Base-by-base conservation (phyloP, 64 coral and sea anemone species). In the Hydrozoanthus tunicans region DNA sequence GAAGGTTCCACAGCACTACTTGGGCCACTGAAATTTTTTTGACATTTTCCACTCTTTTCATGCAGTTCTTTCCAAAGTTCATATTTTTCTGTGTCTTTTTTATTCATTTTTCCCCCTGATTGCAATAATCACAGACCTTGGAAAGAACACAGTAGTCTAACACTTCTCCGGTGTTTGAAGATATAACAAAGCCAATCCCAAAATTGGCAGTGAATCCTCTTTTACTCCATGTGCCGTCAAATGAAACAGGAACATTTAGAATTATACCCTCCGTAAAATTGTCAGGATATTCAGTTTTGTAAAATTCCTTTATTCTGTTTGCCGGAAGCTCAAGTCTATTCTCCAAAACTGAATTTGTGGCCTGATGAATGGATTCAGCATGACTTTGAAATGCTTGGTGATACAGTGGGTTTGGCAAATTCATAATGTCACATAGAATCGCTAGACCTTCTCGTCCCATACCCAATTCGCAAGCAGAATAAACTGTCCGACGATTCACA, bases 151-250 rank as follows among this genome's bases (percentile, higher is more conserved):
- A 62, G 24, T 81, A 81, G 79, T 62, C 79, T 58, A 81, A 58
- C 17, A 63, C 79, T 81, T 81, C 79, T 62, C 79, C 79, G 3
- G 79, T 81, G 20, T 82, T 25, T 52, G 80, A 82, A 27, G 80
- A 82, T 24, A 82, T 61, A 66, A 82, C 80, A 82, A 82, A 82
- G 64, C 80, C 61, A 62, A 66, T 82, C n/a, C 80, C 80, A 64
- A 82, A 82, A 82, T 65, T 82, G 80, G 80, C 80, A 62, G 80
- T 65, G 62, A 82, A 82, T 24, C 80, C 80, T 65, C 80, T 82
- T 25, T 64, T 82, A 13, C 80, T 63, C 77, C 77, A 79, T 58
- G 55, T 79, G 11, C 79, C 58, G 61, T 81, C 79, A 62, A 81
- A 81, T 58, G 79, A 81, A 81, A 81, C 79, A 26, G 58, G 59